phyloP scores from a whole-genome alignment of 2,113 vertebrate species.

The Lepidothrix coronata region DNA sequence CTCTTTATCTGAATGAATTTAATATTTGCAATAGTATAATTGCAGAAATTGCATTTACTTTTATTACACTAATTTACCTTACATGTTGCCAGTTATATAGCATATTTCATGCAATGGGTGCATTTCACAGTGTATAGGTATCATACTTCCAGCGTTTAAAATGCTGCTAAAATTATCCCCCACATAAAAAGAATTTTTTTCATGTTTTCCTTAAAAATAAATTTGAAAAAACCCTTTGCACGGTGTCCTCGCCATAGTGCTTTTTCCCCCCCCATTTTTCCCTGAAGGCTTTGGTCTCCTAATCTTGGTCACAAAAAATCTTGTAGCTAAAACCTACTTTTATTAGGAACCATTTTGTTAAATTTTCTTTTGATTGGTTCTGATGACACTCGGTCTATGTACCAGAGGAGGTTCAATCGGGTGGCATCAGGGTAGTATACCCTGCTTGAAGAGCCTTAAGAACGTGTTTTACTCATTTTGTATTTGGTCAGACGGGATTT shows the following conservation, averaged over 20 bases:
- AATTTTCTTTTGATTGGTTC: not conserved
- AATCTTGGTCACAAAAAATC: not conserved
- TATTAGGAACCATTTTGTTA: not conserved
- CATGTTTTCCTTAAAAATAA: not conserved
- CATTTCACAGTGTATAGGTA: not conserved
- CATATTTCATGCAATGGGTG: not conserved
- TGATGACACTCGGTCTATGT: not conserved
- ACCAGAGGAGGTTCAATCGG: not conserved
- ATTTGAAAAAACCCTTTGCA: not conserved
- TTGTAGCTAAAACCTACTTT: not conserved
- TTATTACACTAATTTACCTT: not conserved
- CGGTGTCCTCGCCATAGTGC: fast-evolving
- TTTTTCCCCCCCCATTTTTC: fast-evolving
- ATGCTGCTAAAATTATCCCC: not conserved
- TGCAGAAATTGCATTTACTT: not conserved
- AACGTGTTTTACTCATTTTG: not conserved
- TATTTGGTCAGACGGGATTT: not conserved
- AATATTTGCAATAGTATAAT: not conserved
- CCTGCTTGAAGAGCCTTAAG: not conserved
- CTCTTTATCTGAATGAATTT: not conserved
- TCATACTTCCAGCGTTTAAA: not conserved
- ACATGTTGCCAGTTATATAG: not conserved
- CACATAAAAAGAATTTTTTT: not conserved
- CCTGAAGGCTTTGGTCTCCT: not conserved
- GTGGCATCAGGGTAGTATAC: not conserved